Conservation (phyloP, 2,113 vertebrate species). For the Rhinichthys klamathensis region DNA sequence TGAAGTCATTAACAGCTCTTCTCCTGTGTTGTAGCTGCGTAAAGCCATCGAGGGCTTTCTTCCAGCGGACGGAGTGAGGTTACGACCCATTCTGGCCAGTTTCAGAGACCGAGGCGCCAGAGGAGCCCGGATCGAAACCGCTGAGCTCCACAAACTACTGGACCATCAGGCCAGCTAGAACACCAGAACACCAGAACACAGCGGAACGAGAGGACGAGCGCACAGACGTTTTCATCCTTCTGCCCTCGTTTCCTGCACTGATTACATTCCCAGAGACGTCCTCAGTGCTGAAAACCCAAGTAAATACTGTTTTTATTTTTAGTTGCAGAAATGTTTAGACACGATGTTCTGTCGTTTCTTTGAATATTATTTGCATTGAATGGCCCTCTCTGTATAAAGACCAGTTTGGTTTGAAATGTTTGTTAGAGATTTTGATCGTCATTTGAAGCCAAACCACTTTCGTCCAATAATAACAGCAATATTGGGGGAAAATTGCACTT, state of each 20-base stretch:
- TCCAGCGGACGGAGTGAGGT: background rate
- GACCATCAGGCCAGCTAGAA: constrained; percentile 23
- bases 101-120: constrained; percentile 39
- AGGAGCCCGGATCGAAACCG: constrained; percentile 3
- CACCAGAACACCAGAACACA: background rate
- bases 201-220: background rate
- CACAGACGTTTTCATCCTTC: background rate
- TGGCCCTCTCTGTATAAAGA: background rate
- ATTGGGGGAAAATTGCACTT: no score
- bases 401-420: background rate
- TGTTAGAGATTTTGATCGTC: background rate
- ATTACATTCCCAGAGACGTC: background rate
- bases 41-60: constrained; percentile 9
- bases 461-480: no score
- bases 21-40: constrained; percentile 3
- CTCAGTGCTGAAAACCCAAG: no score
- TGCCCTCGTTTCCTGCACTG: background rate
- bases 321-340: no score
- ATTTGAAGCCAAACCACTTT: no score
- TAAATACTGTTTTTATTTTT: background rate
- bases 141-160: constrained; percentile 8
- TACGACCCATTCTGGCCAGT: constrained; percentile 1
- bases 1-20: background rate
- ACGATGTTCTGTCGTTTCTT: background rate
- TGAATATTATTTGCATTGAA: background rate